Evolutionary conservation across 2,888 invertebrate species (phyloP).

Genomic region (Scelioninae gen. 2): DNA sequence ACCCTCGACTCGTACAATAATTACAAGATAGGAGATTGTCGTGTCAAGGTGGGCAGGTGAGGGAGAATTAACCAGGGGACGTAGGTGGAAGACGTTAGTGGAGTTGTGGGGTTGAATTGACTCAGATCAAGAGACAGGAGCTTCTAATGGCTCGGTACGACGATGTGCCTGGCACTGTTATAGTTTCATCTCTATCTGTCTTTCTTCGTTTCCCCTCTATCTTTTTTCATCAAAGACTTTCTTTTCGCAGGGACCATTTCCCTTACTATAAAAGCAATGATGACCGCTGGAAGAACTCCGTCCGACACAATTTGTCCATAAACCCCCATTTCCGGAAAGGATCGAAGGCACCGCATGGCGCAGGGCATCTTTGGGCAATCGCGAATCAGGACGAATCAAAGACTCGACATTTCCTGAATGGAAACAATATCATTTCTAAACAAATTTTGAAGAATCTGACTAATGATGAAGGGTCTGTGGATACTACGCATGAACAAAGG

Average conservation of each 20-base stretch:
- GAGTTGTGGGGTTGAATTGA: slow-evolving; percentile 58
- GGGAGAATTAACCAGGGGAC: slow-evolving; percentile 61
- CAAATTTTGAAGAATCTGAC: slow-evolving; percentile 54
- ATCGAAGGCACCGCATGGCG: slow-evolving; percentile 89
- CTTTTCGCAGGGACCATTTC: slow-evolving; percentile 84
- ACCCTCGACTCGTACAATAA: slow-evolving; percentile 61
- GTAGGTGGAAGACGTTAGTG: slow-evolving; percentile 51
- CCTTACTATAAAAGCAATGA: slow-evolving; percentile 93
- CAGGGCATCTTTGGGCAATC: slow-evolving; percentile 93
- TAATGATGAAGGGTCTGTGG: slow-evolving; percentile 40
- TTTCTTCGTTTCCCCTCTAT: background rate
- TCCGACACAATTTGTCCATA: slow-evolving; percentile 92
- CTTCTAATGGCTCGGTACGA: slow-evolving; percentile 59
- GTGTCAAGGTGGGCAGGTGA: slow-evolving; percentile 69
- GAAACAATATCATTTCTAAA: slow-evolving; percentile 50
- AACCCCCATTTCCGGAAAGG: slow-evolving; percentile 94
- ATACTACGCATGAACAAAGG: slow-evolving; percentile 29
- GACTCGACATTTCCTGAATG: slow-evolving; percentile 65
- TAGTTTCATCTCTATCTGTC: slow-evolving; percentile 26
- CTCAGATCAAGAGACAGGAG: slow-evolving; percentile 52
- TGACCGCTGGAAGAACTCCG: slow-evolving; percentile 95
- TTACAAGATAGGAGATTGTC: slow-evolving; percentile 67
- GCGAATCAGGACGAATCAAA: slow-evolving; percentile 81
- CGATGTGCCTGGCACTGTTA: slow-evolving; percentile 64
- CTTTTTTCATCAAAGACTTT: background rate